phyloP scores from a whole-genome alignment of 2,113 vertebrate species.

The Misgurnus mizolepis region DNA sequence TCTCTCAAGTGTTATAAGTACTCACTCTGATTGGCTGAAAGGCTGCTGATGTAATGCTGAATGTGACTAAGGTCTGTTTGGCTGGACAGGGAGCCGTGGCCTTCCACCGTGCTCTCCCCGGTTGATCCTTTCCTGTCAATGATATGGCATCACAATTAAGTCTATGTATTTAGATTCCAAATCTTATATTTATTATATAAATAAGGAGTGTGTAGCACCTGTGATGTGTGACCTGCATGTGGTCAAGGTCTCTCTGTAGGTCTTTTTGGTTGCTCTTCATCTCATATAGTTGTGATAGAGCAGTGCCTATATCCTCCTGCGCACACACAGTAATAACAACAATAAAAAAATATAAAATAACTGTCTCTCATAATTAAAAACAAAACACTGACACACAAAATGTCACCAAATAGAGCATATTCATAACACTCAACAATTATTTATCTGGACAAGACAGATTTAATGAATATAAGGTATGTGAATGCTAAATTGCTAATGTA shows the following conservation, averaged over 20 bases:
- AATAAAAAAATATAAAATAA: neutral
- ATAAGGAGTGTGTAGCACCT: slow-evolving; percentile 60
- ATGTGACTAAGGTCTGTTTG: slow-evolving; percentile 68
- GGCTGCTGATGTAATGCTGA: slow-evolving; percentile 69
- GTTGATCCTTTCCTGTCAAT: slow-evolving; percentile 63
- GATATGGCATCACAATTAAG: neutral
- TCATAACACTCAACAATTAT: too few relatives aligned
- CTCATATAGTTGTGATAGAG: slow-evolving; percentile 87
- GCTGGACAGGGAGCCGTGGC: slow-evolving; percentile 58
- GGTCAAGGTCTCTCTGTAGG: slow-evolving; percentile 84
- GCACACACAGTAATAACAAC: neutral
- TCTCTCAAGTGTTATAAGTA: neutral
- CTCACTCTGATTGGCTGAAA: slow-evolving; percentile 67
- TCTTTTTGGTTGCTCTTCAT: slow-evolving; percentile 87
- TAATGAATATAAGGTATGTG: too few relatives aligned
- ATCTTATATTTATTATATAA: too few relatives aligned
- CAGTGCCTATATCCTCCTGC: slow-evolving; percentile 89
- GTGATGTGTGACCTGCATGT: slow-evolving; percentile 72
- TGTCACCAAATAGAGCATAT: too few relatives aligned
- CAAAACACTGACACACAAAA: too few relatives aligned
- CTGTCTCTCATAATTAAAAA: too few relatives aligned
- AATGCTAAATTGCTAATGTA: too few relatives aligned
- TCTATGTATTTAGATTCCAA: too few relatives aligned
- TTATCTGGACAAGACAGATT: too few relatives aligned
- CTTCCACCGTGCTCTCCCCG: slow-evolving; percentile 63